Evolutionary conservation across 2,113 vertebrate genomes (phyloP), one percentile per base, ranked within the genome.

Genomic region (Oreochromis tanganicae): DNA sequence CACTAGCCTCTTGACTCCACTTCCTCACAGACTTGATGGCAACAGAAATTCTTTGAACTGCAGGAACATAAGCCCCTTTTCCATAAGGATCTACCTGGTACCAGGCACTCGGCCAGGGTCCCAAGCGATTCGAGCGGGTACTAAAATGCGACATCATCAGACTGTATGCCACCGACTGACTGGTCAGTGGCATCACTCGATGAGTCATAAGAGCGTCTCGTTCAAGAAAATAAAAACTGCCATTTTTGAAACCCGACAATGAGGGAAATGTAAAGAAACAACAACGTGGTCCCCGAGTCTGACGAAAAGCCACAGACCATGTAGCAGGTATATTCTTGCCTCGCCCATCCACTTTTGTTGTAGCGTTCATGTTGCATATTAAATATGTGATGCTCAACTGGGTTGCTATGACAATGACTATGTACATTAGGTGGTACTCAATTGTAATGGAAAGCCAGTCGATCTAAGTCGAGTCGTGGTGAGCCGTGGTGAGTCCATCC

Each of bases 141-240:
- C 52, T 55, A 21, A 55, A 55, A 2, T 55, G n/a, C 0, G n/a
- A 21, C 3, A 3, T 55, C 2, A 19, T 21, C 52, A 55, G 52
- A 55, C 52, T 55, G 9, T 19, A 55, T 55, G 52, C 52, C n/a
- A 55, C 9, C 0, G n/a, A 55, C 10, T 21, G 52, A 11, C 52
- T 55, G 52, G 1, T 21, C 52, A 55, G n/a, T 55, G 52, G 52
- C 52, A 11, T 55, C 10, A 21, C n/a, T 21, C 3, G 10, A 55
- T 55, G 52, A 55, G 52, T 11, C 52, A 55, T 55, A 4, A 55
- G n/a, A 55, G n/a, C 1, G n/a, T 55, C 52, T 55, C 1, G 1
- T 55, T 55, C n/a, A 55, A 3, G 0, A 0, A 55, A 55, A 55
- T 55, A n/a, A 55, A 21, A 55, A 4, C 52, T 4, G 11, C n/a